Percentiles rank a stretch among this genome's conserved stretches.
phyloP scores from a whole-genome alignment of 2,797 vertebrate genomes.

The Nothura maculosa region DNA sequence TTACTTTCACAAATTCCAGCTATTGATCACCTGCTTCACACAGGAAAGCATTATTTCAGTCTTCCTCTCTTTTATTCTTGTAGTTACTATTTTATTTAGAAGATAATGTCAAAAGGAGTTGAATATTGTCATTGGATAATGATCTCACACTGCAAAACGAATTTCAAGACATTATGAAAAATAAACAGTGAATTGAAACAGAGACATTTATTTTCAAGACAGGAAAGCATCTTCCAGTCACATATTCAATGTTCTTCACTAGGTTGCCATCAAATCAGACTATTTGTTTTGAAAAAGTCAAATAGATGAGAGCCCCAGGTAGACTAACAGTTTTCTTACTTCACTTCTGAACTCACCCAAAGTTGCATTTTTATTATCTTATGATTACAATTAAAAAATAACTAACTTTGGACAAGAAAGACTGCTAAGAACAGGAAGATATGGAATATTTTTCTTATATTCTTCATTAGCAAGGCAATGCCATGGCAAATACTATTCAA shows the following conservation, averaged over 20 bases:
- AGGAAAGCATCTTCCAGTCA: conserved; percentile 63
- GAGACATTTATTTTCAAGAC: conserved; percentile 67
- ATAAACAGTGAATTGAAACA: conserved; percentile 65
- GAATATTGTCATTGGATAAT: conserved; percentile 71
- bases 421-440: neutral
- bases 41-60: conserved; percentile 10
- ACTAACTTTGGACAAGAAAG: neutral
- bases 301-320: conserved; percentile 20
- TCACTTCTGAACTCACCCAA: neutral
- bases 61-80: conserved; percentile 39
- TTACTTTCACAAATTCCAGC: neutral
- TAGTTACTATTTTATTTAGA: conserved; percentile 60
- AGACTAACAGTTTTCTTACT: conserved; percentile 20
- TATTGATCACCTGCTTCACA: neutral
- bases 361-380: neutral
- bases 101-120: conserved; percentile 72
- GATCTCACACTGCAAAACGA: conserved; percentile 68
- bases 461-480: accelerated
- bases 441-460: neutral
- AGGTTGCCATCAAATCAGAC: conserved; percentile 25
- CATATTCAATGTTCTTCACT: conserved; percentile 48
- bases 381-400: neutral
- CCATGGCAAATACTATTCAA: neutral
- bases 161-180: conserved; percentile 75
- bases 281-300: conserved; percentile 29